Base-by-base conservation (phyloP, 2,888 invertebrate genomes). In the Lutraria lutraria region DNA sequence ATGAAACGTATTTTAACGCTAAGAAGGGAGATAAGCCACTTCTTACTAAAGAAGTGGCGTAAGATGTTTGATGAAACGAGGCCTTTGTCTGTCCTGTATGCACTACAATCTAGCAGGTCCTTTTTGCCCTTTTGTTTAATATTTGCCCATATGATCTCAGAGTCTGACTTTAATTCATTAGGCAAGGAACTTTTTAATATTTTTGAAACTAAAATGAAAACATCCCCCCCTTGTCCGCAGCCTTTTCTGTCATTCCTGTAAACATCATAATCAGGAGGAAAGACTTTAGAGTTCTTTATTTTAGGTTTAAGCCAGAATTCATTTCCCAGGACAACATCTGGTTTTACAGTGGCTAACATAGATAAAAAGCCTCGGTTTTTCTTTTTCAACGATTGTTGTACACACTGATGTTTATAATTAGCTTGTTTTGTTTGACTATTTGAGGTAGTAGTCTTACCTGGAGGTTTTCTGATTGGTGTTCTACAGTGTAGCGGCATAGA, bases 261-360 rank as follows among this genome's bases (percentile, higher is more conserved):
- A 53, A 88, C 88, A 68, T 80, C 43, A 54, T 63, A 88, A 63
- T 53, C 53, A 53, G 53, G 53, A 53, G 53, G 53, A 15, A 53
- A 53, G 15, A 53, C 53, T 53, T 53, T 15, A 53, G 53, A 8
- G 15, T 53, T 56, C 12, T 89, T 89, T 29, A 87, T 85, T 10
- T 82, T 87, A 6, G 85, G 87, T 56, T 87, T 89, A 21, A 87
- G 79, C 89, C 89, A 89, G 43, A 87, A 85, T 43, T 83, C 86
- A n/a, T 43, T 89, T 43, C 89, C 86, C 0, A 86, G 29, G 52
- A 89, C 89, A 34, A 89, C 60, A 63, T 87, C 80, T n/a, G 89
- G 88, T 43, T 86, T 76, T 31, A 88, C 86, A 60, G 86, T n/a
- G 15, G 29, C 25, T 12, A 88, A 8, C 88, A 88, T 88, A 53